Conservation (phyloP, 2,113 vertebrate species). For the Irena cyanogastra region DNA sequence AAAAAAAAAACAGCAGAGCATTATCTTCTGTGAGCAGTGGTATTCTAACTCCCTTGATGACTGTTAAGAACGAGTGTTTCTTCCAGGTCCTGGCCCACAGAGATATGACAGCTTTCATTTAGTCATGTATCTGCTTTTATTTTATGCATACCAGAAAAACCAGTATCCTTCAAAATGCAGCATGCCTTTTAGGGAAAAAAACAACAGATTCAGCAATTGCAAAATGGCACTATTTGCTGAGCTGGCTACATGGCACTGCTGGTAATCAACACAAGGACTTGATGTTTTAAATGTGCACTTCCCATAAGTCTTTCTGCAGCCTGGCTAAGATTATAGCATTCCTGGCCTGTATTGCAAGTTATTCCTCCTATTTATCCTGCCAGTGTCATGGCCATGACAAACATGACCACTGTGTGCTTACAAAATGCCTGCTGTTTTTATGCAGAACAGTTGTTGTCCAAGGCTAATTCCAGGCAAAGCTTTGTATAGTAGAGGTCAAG, state of each 20-base stretch:
- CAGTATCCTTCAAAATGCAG: not conserved
- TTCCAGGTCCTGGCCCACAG: not conserved
- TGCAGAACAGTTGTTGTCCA: not conserved
- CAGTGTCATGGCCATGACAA: not conserved
- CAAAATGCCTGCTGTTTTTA: not conserved
- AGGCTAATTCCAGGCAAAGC: not conserved
- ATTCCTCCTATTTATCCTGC: not conserved
- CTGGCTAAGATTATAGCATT: not conserved
- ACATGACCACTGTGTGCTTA: not conserved
- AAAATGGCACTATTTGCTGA: not conserved
- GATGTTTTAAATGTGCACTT: not conserved
- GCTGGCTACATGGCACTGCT: not conserved
- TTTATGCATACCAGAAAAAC: not conserved
- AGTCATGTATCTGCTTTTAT: not conserved
- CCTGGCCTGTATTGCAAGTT: not conserved
- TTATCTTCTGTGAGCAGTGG: not conserved
- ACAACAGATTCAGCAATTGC: not conserved
- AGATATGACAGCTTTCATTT: not conserved
- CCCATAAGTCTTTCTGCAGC: not conserved
- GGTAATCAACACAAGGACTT: not conserved
- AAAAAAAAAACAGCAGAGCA: not conserved
- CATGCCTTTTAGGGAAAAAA: not conserved
- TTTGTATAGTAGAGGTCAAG: not conserved
- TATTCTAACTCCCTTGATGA: not conserved
- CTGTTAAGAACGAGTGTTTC: not conserved